Base-by-base conservation (phyloP, 2,113 vertebrate genomes). In the Nasalis larvatus region DNA sequence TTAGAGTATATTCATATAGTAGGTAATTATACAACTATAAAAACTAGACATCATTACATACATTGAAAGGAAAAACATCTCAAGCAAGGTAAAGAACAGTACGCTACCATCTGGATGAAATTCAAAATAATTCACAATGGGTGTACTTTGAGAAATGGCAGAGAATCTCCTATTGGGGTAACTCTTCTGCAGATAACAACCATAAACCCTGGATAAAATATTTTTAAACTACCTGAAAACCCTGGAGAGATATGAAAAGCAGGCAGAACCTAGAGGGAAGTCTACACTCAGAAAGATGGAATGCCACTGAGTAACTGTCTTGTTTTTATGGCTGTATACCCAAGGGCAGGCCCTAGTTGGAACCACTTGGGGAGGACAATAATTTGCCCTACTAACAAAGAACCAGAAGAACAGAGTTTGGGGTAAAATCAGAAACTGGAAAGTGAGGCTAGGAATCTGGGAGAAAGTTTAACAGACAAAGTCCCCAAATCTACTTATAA, bases 361-460 rank as follows among this genome's bases (percentile, higher is more conserved):
- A 89, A 81, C 35, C 25, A 82, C n/a, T 30, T 40, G 76, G 27
- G 81, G 78, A 95, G 20, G 30, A n/a, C 81, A 94, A 73, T 63
- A 76, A 7, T 71, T 63, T 77, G 52, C 47, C 21, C 49, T 74
- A 49, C 21, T 63, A 66, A 89, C 20, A 37, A 76, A n/a, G 2
- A 92, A 78, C 71, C 54, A 66, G 45, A 80, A 80, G 42, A 42
- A 35, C 71, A 84, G 32, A 80, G 23, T 89, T 71, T 27, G n/a
- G 56, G 77, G 37, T n/a, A 82, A 93, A 90, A 86, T 81, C 66
- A 95, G 42, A 96, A 71, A 90, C 20, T 71, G 58, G 74, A n/a
- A 86, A 86, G 40, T 85, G 25, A 76, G 49, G 32, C 2, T 90
- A 52, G 37, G 74, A 82, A 56, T 85, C 74, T 42, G 69, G 35